These are phyloP conservation scores for Sinosuthora webbiana DNA, from an alignment of 2,113 vertebrate species.

Conservation along the genomic window DNA sequence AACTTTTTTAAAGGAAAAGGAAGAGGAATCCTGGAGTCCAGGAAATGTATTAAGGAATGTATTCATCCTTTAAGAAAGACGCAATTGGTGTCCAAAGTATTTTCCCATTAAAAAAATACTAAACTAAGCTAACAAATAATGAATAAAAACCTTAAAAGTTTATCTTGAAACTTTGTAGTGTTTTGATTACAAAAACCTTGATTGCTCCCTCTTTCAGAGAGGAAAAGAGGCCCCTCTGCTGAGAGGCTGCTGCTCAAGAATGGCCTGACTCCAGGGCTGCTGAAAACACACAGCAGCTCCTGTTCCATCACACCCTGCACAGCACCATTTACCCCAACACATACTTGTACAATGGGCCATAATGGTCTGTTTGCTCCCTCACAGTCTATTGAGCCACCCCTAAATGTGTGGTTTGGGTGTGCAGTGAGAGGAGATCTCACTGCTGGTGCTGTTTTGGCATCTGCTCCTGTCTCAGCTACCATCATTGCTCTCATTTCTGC, in stretches of 20 bases:
- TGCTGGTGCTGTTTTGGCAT: not conserved
- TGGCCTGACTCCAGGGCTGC: not conserved
- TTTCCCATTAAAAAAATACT: not conserved
- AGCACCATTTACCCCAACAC: not conserved
- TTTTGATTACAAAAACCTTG: not conserved
- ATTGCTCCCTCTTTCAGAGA: not conserved
- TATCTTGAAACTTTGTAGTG: not conserved
- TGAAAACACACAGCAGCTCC: not conserved
- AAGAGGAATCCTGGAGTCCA: not conserved
- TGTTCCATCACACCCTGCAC: not conserved
- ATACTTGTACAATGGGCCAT: not conserved
- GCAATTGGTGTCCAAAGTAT: not conserved
- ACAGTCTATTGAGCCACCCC: conserved; percentile 8
- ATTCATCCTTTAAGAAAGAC: not conserved
- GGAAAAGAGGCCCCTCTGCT: not conserved
- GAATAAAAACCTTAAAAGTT: not conserved
- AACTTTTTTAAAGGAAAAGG: not conserved
- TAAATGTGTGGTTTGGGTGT: not conserved
- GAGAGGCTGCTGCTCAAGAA: not conserved
- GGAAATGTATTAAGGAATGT: not conserved
- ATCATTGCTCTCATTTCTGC: not conserved
- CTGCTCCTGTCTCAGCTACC: not conserved
- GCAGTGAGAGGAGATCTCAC: not conserved
- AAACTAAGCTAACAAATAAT: not conserved
- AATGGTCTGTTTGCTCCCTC: not conserved